Conservation (phyloP, 1,140 invertebrate genomes). For the Limonius californicus region DNA sequence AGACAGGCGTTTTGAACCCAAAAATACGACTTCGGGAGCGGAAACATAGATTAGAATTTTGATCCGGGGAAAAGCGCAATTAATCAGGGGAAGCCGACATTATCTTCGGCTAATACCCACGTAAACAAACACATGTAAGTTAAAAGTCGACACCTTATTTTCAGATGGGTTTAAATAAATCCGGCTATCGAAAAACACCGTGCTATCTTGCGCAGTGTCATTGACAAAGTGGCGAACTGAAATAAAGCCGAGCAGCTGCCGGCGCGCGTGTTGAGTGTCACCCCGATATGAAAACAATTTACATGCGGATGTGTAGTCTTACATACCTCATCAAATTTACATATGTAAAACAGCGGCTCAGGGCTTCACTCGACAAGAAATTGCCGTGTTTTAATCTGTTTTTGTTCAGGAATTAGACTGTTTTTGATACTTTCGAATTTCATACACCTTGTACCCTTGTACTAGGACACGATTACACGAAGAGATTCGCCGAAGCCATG, state of each 20-base stretch:
- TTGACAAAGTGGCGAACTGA: slow-evolving; percentile 40
- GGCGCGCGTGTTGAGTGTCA: slow-evolving; percentile 32
- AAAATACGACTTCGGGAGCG: background rate
- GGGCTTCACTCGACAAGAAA: slow-evolving; percentile 16
- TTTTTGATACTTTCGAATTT: slow-evolving; percentile 16
- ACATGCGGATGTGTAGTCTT: slow-evolving; percentile 21
- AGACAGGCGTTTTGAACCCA: background rate
- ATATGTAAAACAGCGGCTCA: slow-evolving; percentile 22
- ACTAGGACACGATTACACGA: slow-evolving; percentile 8
- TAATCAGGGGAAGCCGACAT: slow-evolving; percentile 30
- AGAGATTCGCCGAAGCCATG: too few relatives aligned
- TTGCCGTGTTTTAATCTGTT: slow-evolving; percentile 19
- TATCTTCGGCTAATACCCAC: slow-evolving; percentile 24
- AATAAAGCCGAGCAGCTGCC: slow-evolving; percentile 39
- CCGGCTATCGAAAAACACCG: slow-evolving; percentile 30
- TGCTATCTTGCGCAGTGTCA: slow-evolving; percentile 31
- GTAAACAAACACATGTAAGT: slow-evolving; percentile 39
- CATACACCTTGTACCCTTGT: slow-evolving; percentile 6
- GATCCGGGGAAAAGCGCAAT: slow-evolving; percentile 2
- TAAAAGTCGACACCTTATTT: slow-evolving; percentile 40
- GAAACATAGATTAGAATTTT: background rate
- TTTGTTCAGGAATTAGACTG: slow-evolving; percentile 13
- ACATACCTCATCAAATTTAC: slow-evolving; percentile 26
- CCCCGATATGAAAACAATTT: slow-evolving; percentile 26
- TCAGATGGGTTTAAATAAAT: slow-evolving; percentile 39